Base-by-base conservation (phyloP, 2,888 invertebrate species). In the Polydrusus cervinus region DNA sequence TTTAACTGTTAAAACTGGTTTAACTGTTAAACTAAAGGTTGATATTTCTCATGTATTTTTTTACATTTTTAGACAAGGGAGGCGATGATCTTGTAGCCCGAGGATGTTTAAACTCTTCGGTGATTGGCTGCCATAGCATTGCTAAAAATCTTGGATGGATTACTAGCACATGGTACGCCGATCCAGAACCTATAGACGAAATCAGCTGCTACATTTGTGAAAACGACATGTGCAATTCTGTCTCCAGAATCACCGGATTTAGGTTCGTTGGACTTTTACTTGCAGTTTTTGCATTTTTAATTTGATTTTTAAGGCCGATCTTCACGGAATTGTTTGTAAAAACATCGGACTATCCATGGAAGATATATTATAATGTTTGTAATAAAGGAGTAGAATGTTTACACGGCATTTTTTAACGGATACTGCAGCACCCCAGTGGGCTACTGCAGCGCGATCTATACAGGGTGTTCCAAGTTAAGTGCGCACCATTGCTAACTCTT, bases 201-300 rank as follows among this genome's bases (percentile, higher is more conserved):
- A 49, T 83, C n/a, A 67, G 79, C 16, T 86, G 86, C 77, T 80
- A 76, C 65, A 83, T 83, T 43, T 86, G 86, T 79, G 82, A 84
- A 49, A 80, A 80, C 6, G 85, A 86, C 69, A 84, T 85, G 71
- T 86, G 86, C 74, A 86, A 86, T 69, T 84, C 85, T 1, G 84
- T 85, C 18, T 76, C 66, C 68, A 82, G 72, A 62, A 70, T 77
- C 43, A 75, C 79, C 30, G 80, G 75, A 77, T 78, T 80, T 65
- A 80, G 83, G 5, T 53, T 85, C 25, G 25, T 84, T 40, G 83
- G 83, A 40, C 64, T 86, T n/a, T 38, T 85, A 18, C 69, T 83
- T 25, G 85, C 85, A 14, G 65, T 25, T 25, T 25, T 25, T 25
- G 25, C 5, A 25, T 25, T 25, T 25, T 25, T 25, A 25, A 25